Percentiles rank a stretch among this genome's conserved stretches.
phyloP scores from a whole-genome alignment of 2,888 invertebrate species.

The Nycteola revayana region DNA sequence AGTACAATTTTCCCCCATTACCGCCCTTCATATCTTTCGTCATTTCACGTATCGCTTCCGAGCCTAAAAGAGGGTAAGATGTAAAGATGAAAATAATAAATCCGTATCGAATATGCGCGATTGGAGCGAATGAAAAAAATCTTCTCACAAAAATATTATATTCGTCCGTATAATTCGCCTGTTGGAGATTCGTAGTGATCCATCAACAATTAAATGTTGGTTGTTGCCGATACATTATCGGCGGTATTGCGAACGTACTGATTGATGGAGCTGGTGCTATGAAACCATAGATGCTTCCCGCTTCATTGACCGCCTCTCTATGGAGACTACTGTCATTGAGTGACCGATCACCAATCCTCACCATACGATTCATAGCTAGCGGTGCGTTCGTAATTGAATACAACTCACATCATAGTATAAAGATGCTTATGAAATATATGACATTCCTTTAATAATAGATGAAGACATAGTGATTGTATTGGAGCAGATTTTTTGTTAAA shows the following conservation, averaged over 20 bases:
- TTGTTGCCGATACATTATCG: conserved; percentile 75
- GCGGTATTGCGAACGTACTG: conserved; percentile 64
- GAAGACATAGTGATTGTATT: too few species aligned
- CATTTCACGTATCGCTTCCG: conserved; percentile 80
- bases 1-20: conserved; percentile 79
- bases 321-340: conserved; percentile 54
- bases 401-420: too few species aligned
- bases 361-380: conserved; percentile 42
- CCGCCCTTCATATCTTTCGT: conserved; percentile 78
- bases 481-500: too few species aligned
- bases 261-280: conserved; percentile 68
- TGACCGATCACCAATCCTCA: conserved; percentile 57
- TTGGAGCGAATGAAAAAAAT: conserved; percentile 58
- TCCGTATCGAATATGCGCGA: conserved; percentile 77
- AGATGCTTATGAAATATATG: too few species aligned
- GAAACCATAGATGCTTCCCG: conserved; percentile 52
- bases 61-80: conserved; percentile 71
- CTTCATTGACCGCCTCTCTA: conserved; percentile 50
- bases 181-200: conserved; percentile 53
- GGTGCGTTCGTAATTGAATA: conserved; percentile 36
- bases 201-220: conserved; percentile 78
- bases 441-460: too few species aligned
- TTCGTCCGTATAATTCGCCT: conserved; percentile 58
- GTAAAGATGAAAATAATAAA: conserved; percentile 77
- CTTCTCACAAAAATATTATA: conserved; percentile 34